These are phyloP conservation scores for Leptocoma aspasia DNA, from an alignment of 2,113 vertebrate genomes.

Conservation along the genomic window DNA sequence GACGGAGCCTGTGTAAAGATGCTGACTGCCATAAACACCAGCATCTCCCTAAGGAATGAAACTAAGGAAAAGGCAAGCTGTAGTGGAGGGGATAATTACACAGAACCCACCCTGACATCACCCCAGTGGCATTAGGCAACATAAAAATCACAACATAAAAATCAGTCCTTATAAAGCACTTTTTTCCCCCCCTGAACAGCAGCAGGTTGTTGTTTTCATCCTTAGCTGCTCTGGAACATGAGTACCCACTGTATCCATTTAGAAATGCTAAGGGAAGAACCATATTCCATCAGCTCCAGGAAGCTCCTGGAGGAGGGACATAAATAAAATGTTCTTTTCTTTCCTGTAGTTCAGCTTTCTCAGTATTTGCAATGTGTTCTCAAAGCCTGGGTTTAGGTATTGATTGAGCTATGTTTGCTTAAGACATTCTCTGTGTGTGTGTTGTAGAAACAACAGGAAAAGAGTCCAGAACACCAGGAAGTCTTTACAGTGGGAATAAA, in stretches of 20 bases:
- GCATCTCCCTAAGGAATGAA: neutral
- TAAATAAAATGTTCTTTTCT: neutral
- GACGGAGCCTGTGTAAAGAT: neutral
- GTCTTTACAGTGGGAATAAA: slow-evolving; percentile 10
- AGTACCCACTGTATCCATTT: neutral
- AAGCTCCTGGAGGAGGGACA: neutral
- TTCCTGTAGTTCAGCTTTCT: neutral
- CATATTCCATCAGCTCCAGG: neutral
- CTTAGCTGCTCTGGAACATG: neutral
- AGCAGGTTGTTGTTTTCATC: neutral
- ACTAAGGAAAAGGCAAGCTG: neutral
- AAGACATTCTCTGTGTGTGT: neutral
- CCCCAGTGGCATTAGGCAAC: rapidly evolving
- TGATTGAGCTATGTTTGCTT: neutral
- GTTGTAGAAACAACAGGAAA: slow-evolving; percentile 9
- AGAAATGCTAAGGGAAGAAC: neutral
- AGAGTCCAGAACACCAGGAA: neutral
- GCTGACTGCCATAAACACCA: too few species aligned
- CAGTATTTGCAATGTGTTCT: neutral
- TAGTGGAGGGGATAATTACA: neutral
- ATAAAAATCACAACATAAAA: neutral
- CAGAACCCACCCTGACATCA: neutral
- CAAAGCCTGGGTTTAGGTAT: neutral
- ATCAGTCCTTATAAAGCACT: neutral
- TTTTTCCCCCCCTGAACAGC: neutral